Conservation (phyloP, 2,797 vertebrate species). For the Iguana delicatissima region DNA sequence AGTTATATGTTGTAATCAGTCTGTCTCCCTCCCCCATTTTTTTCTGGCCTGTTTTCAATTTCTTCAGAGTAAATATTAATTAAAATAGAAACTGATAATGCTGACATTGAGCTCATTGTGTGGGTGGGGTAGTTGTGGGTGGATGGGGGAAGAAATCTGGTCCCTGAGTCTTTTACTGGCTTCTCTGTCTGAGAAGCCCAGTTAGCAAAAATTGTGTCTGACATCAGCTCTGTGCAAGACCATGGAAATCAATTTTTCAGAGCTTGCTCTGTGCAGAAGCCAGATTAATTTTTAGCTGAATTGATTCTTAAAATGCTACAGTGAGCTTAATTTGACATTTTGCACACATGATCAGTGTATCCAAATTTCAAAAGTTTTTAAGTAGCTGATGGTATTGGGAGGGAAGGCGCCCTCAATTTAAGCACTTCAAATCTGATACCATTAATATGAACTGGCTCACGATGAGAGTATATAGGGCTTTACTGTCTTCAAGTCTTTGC, state of each 20-base stretch:
- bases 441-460: background rate
- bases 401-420: background rate
- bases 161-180: background rate
- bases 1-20: background rate
- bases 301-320: conserved; percentile 49
- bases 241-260: conserved; percentile 35
- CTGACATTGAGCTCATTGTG: conserved; percentile 12
- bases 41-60: background rate
- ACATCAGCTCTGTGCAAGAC: conserved; percentile 13
- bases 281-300: conserved; percentile 42
- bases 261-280: conserved; percentile 12
- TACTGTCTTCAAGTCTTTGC: background rate
- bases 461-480: background rate
- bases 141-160: background rate
- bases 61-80: conserved; percentile 24
- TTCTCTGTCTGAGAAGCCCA: conserved; percentile 10
- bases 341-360: background rate
- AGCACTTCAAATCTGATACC: background rate
- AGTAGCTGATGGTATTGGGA: conserved; percentile 5
- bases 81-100: conserved; percentile 5
- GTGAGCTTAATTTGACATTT: conserved; percentile 26
- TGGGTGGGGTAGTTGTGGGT: background rate
- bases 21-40: background rate
- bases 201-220: conserved; percentile 34
- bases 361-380: conserved; percentile 5